A percentile compares a stretch with the other conserved stretches of the same genome.
phyloP scores from a whole-genome alignment of 2,888 invertebrate genomes.

The Rotaria sp. region DNA sequence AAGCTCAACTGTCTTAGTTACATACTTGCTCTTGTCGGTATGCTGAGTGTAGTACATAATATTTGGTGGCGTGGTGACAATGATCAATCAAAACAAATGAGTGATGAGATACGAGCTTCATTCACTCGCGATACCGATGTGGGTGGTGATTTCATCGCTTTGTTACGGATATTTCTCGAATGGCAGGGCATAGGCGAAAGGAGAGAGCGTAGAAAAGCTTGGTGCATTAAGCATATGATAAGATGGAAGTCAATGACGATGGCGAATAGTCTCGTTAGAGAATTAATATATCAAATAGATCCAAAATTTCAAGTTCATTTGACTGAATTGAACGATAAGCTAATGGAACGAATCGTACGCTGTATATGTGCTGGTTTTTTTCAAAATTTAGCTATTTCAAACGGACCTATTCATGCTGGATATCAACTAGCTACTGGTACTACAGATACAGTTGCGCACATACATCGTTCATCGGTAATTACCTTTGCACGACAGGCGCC shows the following conservation, averaged over 20 bases:
- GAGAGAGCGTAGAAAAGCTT: neutral
- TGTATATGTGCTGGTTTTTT: constrained; percentile 19
- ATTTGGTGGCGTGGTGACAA: neutral
- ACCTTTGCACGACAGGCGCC: neutral
- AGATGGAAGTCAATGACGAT: neutral
- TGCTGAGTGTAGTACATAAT: neutral
- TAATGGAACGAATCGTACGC: neutral
- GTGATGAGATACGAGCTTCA: no score
- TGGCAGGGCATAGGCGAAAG: neutral
- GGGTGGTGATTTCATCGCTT: neutral
- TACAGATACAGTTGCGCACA: neutral
- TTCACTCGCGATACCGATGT: no score
- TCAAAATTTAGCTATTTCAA: neutral
- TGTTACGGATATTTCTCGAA: neutral
- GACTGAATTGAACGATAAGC: neutral
- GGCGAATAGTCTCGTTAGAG: neutral
- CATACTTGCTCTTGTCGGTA: neutral
- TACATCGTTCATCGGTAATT: neutral
- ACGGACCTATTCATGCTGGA: neutral
- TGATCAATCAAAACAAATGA: neutral
- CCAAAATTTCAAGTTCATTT: neutral
- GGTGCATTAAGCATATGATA: neutral
- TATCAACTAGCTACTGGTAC: neutral
- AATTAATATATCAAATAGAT: neutral
- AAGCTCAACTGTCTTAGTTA: neutral